These are phyloP conservation scores for Neolamprologus sp. DNA, from an alignment of 2,113 vertebrate species.

Conservation along the genomic window DNA sequence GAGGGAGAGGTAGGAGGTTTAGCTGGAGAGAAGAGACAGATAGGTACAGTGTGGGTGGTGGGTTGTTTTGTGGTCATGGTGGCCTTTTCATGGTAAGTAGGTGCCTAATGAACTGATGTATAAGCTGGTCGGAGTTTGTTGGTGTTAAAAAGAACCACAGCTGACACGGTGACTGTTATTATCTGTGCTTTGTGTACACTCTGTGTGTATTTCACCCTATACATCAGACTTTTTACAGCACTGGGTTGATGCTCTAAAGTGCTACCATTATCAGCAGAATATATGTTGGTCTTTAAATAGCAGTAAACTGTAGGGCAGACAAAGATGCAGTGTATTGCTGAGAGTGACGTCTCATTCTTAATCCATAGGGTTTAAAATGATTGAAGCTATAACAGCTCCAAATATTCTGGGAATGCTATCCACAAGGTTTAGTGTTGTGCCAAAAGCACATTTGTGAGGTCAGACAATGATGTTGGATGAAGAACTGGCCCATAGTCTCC, in stretches of 20 bases:
- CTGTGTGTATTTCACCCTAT: neutral
- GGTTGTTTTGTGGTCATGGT: slow-evolving; percentile 44
- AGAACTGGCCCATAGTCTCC: neutral
- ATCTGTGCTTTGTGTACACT: neutral
- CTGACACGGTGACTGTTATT: neutral
- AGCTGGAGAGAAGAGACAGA: neutral
- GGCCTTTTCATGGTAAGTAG: slow-evolving; percentile 51
- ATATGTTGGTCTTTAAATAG: neutral
- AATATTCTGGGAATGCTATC: neutral
- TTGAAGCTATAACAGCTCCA: neutral
- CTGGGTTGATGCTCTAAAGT: neutral
- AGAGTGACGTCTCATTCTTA: neutral
- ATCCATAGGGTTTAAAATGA: neutral
- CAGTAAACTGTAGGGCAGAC: neutral
- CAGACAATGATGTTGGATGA: neutral
- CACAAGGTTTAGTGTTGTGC: neutral
- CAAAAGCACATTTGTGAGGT: neutral
- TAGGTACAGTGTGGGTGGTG: slow-evolving; percentile 31
- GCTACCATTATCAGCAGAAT: neutral
- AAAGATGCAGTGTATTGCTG: neutral
- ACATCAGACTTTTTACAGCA: neutral
- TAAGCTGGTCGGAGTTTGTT: slow-evolving; percentile 23
- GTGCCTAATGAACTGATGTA: slow-evolving; percentile 46
- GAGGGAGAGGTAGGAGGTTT: neutral
- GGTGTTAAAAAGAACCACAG: slow-evolving; percentile 11